These are phyloP conservation scores for Sisor rabdophorus DNA, from an alignment of 2,113 vertebrate genomes.

Conservation along the genomic window DNA sequence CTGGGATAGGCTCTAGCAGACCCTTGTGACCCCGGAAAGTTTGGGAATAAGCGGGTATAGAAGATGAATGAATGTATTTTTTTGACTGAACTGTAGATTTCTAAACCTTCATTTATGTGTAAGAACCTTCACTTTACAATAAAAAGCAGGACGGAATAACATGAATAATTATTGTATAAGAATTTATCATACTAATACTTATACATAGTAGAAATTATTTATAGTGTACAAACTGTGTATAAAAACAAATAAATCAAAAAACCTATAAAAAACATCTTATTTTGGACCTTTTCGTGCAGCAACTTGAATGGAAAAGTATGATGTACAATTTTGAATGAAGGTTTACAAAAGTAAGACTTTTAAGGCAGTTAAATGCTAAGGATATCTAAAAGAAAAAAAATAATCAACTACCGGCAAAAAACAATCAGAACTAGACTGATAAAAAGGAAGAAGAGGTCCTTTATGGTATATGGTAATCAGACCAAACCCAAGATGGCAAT, in stretches of 20 bases:
- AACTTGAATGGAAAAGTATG: not conserved
- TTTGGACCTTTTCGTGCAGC: not conserved
- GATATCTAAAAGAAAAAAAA: conserved; percentile 54
- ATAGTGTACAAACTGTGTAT: not conserved
- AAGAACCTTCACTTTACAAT: not conserved
- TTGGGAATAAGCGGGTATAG: too few relatives aligned
- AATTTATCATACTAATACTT: not conserved
- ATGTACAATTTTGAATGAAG: not conserved
- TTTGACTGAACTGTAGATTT: too few relatives aligned
- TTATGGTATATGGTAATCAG: conserved; percentile 78
- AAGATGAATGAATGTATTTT: too few relatives aligned
- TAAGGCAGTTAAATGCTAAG: conserved; percentile 46
- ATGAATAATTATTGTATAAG: too few relatives aligned
- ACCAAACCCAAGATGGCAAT: conserved; percentile 60
- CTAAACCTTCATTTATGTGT: too few relatives aligned
- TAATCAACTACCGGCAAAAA: conserved; percentile 46
- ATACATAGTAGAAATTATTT: not conserved
- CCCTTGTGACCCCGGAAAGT: too few relatives aligned
- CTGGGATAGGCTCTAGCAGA: too few relatives aligned
- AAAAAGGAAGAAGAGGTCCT: conserved; percentile 64
- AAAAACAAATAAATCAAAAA: not conserved
- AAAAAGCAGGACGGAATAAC: not conserved
- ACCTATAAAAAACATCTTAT: not conserved
- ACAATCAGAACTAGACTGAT: conserved; percentile 73
- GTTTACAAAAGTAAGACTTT: conserved; percentile 10